Conservation (phyloP, 1,140 invertebrate species). For the Papilio machaon region DNA sequence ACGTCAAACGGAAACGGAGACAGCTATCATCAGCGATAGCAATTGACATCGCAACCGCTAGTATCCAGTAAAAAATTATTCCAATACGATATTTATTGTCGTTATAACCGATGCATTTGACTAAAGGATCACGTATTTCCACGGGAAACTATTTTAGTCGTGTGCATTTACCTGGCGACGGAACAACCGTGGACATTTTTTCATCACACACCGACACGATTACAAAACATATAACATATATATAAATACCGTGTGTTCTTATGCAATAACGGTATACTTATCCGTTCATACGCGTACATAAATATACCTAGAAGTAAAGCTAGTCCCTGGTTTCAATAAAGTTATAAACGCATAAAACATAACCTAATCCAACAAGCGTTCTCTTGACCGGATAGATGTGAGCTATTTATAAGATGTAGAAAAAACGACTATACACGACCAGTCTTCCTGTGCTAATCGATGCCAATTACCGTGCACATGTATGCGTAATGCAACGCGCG, state of each 20-base stretch:
- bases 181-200: slow-evolving; percentile 26
- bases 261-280: slow-evolving; percentile 6
- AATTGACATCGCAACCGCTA: slow-evolving; percentile 1
- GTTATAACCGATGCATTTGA: slow-evolving; percentile 17
- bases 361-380: slow-evolving; percentile 63
- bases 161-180: neutral
- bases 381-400: slow-evolving; percentile 58
- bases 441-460: slow-evolving; percentile 78
- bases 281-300: neutral
- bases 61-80: slow-evolving; percentile 24
- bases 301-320: neutral
- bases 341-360: slow-evolving; percentile 43
- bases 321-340: slow-evolving; percentile 13
- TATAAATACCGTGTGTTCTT: slow-evolving; percentile 14
- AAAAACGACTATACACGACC: slow-evolving; percentile 62
- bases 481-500: slow-evolving; percentile 37
- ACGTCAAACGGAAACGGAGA: slow-evolving; percentile 25
- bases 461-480: slow-evolving; percentile 65
- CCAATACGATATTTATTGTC: slow-evolving; percentile 19
- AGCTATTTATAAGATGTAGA: slow-evolving; percentile 64
- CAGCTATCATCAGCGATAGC: neutral
- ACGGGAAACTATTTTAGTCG: slow-evolving; percentile 1
- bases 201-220: slow-evolving; percentile 36
- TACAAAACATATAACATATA: slow-evolving; percentile 19
- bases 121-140: slow-evolving; percentile 22